Base-by-base conservation (phyloP, 2,113 vertebrate genomes). In the Melierax canorus region DNA sequence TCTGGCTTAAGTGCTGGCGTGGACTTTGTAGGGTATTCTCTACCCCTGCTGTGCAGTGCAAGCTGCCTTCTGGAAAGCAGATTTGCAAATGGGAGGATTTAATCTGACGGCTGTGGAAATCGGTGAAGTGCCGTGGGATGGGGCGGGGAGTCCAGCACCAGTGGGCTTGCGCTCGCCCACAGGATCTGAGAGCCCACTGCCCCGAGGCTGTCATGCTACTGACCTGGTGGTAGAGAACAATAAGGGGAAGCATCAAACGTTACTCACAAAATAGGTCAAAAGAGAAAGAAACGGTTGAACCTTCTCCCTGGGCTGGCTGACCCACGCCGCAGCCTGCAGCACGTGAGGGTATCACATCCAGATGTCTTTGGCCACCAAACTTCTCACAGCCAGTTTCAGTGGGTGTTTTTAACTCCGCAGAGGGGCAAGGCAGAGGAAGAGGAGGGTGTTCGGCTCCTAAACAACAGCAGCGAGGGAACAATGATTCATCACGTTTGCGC, bases 281-380 rank as follows among this genome's bases (percentile, higher is more conserved):
- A 75, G 45, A 48, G 50, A 84, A 53, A 74, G 41, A 85, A 85
- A 39, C 7, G 55, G 74, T 12, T 82, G 69, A 79, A 60, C 34
- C 12, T 60, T 69, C 36, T 39, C 23, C 45, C 36, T 22, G 50
- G 22, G 48, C 64, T 90, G 68, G 32, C 58, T 36, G 75, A 39
- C 0, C 1, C 41, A 14, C 0, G 0, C 20, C 43, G 74, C 45
- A 67, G 39, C 50, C 64, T 62, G 59, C 46, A 48, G 59, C 13
- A 45, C 1, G 1, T 3, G 77, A 66, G 80, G 58, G 21, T 19
- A 23, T 38, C 2, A 0, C 7, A 7, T n/a, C 36, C 48, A 41
- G 62, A 23, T 8, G 15, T 30, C 53, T 63, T 45, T 53, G 79
- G 51, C 51, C n/a, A 19, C 39, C 63, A 62, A 2, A n/a, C 5